Conservation (phyloP, 2,797 vertebrate genomes). For the Mormyrus hasselquistii region DNA sequence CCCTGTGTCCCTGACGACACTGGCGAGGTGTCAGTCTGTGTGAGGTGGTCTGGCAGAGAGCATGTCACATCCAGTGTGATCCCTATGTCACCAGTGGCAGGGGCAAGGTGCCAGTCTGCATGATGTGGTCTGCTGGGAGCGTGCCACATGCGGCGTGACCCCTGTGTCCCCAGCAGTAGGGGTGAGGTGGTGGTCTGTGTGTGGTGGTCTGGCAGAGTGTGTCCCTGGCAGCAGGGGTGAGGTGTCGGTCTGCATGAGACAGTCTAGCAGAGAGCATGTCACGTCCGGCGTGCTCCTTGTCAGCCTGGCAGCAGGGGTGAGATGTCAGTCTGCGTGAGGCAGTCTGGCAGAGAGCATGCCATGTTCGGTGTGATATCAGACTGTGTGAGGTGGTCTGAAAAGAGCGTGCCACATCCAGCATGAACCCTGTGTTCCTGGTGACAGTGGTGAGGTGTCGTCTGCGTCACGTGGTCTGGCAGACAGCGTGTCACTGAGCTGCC, state of each 20-base stretch:
- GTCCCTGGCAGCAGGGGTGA: too few species aligned
- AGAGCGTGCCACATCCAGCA: not conserved
- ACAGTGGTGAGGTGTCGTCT: not conserved
- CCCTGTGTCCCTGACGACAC: too few species aligned
- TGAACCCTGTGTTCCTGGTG: not conserved
- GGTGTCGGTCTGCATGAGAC: not conserved
- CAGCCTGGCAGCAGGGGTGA: not conserved
- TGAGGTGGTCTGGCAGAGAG: too few species aligned
- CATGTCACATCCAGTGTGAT: too few species aligned
- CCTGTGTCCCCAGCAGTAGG: too few species aligned
- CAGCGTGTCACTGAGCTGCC: slow-evolving; percentile 22
- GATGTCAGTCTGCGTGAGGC: not conserved
- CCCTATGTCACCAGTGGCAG: too few species aligned
- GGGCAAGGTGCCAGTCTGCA: too few species aligned
- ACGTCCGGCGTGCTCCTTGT: not conserved
- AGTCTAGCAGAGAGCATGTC: not conserved
- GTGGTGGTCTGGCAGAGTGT: too few species aligned
- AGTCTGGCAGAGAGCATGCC: not conserved
- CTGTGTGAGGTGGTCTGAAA: not conserved
- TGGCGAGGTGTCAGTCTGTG: too few species aligned
- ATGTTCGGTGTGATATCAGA: not conserved
- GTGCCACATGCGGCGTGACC: too few species aligned
- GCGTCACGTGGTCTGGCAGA: not conserved
- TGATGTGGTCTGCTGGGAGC: too few species aligned
- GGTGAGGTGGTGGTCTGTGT: too few species aligned